Evolutionary conservation across 2,797 vertebrate genomes (phyloP), one percentile per base, ranked within the genome.

Genomic region (Coregonus ussuriensis): DNA sequence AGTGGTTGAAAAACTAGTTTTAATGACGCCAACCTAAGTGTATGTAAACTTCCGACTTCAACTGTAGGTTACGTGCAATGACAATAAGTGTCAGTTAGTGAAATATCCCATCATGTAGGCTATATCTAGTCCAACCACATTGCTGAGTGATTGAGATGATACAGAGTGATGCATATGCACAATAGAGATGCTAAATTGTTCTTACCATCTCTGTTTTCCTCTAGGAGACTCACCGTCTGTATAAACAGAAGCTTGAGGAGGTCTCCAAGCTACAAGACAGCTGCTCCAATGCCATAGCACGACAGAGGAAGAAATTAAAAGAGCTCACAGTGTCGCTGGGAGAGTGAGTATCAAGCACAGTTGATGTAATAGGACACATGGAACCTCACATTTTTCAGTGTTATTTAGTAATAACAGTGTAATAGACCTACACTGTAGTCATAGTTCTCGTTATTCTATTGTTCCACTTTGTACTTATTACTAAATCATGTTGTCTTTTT

Each of bases 241-340:
- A 99, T 86, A 97, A 94, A 80, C 95, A 96, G 88, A 97, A 99
- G 81, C 93, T 99, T 0, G 97, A 98, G 84, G 98, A 99, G 85
- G 92, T 99, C 47, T 95, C 94, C 78, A 97, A 95, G 86, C 92
- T 99, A 6, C 98, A 99, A 70, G 90, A 91, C 0, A 93, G 80
- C 69, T 98, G 97, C 82, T 95, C 94, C 1, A 81, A 85, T 9
- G 95, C 94, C 31, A 96, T 99, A 0, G 0, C 92, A 0, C 92
- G 96, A 15, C 98, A 98, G 91, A 97, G 95, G 92, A 98, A 96
- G 90, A 93, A 83, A 77, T 92, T 99, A 59, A 96, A 94, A 85
- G 96, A 97, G 29, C 93, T 99, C 29, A 88, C 90, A 0, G 76
- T 83, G 0, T 91, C 94, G 18, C 91, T 99, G 3, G 87, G 87